Evolutionary conservation across 2,113 vertebrate genomes (phyloP).

Genomic region (Entomyzon cyanotis): DNA sequence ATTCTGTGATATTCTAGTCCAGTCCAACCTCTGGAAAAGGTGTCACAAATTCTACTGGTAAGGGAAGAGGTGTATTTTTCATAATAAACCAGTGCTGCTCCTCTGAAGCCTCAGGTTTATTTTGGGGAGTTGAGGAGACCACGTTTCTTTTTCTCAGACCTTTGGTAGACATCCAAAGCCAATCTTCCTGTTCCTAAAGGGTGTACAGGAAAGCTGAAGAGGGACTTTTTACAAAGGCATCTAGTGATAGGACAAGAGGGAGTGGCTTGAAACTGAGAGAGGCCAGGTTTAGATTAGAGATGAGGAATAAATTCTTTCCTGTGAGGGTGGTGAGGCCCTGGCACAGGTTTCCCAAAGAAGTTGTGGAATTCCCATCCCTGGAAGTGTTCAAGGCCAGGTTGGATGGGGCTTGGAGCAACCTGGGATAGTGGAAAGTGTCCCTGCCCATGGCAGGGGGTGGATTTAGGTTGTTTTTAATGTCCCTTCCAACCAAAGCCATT

Average conservation of each 20-base stretch:
- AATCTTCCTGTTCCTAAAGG: background rate
- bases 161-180: background rate
- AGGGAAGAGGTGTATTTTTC: background rate
- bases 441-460: rapidly evolving
- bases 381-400: background rate
- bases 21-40: background rate
- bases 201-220: background rate
- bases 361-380: background rate
- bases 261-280: background rate
- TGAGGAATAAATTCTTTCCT: background rate
- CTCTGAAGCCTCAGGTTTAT: background rate
- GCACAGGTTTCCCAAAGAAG: background rate
- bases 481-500: background rate
- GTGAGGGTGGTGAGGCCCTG: background rate
- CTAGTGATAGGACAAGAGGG: background rate
- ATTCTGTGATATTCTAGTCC: background rate
- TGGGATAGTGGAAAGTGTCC: background rate
- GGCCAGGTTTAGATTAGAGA: background rate
- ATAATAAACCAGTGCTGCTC: background rate
- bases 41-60: background rate
- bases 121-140: background rate
- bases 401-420: rapidly evolving
- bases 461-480: background rate
- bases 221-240: background rate
- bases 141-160: background rate